phyloP scores from a whole-genome alignment of 35 echinoderm and acorn worm species.

The Strongylocentrotus purpuratus region DNA sequence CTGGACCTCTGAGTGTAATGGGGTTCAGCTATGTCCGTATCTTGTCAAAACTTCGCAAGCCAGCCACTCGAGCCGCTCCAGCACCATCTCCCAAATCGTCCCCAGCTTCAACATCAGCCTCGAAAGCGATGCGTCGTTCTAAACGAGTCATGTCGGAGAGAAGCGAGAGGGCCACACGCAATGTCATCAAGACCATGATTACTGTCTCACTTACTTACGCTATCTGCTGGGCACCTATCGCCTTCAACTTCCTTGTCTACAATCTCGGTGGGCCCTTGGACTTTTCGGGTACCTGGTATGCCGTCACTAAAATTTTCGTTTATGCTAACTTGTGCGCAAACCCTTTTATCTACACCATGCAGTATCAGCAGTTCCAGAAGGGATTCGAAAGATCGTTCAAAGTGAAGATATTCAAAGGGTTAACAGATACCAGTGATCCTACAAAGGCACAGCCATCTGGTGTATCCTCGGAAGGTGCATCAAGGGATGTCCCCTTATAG shows the following conservation, averaged over 20 bases:
- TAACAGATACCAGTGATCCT: background rate
- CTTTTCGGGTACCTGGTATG: constrained; percentile 63
- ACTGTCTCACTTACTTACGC: constrained; percentile 75
- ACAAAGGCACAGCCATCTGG: background rate
- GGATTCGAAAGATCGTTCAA: constrained; percentile 67
- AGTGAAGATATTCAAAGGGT: background rate
- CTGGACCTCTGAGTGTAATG: constrained; percentile 71
- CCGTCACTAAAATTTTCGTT: constrained; percentile 76
- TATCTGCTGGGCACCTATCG: constrained; percentile 85
- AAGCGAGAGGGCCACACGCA: constrained; percentile 54
- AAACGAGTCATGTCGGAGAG: constrained; percentile 3
- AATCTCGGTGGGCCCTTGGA: constrained; percentile 77
- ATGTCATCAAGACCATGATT: constrained; percentile 82
- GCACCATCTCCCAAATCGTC: background rate
- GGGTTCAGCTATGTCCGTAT: constrained; percentile 74
- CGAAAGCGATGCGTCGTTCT: background rate
- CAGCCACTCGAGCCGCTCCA: constrained; percentile 7
- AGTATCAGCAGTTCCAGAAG: constrained; percentile 84
- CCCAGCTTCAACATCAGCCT: background rate
- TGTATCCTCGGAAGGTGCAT: background rate
- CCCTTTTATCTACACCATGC: constrained; percentile 91
- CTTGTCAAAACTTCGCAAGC: constrained; percentile 57
- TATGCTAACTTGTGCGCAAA: constrained; percentile 86
- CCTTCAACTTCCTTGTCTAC: constrained; percentile 77
- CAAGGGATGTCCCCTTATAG: background rate